Percentiles rank a stretch among this genome's conserved stretches.
Conservation (phyloP, 2,888 invertebrate genomes). For the Girardia tigrina region DNA sequence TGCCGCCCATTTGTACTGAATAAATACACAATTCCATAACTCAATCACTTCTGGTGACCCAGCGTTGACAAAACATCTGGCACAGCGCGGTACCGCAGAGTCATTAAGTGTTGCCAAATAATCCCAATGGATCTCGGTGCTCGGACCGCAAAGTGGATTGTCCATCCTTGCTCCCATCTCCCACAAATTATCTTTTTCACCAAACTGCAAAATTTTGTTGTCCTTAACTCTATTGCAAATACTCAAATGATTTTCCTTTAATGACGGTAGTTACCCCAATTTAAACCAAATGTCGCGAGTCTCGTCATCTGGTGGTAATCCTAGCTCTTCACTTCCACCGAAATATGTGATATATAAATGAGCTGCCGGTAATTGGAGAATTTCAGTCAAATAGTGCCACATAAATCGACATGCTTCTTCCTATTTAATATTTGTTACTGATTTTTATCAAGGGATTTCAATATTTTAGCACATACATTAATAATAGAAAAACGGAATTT, state of each 20-base stretch:
- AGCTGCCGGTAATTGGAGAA: constrained; percentile 63
- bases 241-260: constrained; percentile 33
- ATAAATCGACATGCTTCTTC: constrained; percentile 75
- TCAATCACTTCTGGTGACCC: constrained; percentile 64
- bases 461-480: too few relatives aligned
- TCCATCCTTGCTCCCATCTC: constrained; percentile 66
- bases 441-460: too few relatives aligned
- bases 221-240: constrained; percentile 57
- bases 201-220: constrained; percentile 63
- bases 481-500: too few relatives aligned
- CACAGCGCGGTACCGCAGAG: constrained; percentile 43
- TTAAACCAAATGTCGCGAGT: constrained; percentile 54
- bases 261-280: constrained; percentile 56
- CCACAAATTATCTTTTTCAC: constrained; percentile 78
- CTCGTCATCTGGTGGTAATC: constrained; percentile 66
- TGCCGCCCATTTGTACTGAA: constrained; percentile 73
- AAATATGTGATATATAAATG: constrained; percentile 82
- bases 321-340: constrained; percentile 60
- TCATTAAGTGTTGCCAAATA: constrained; percentile 48
- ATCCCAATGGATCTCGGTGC: constrained; percentile 82
- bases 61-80: constrained; percentile 58
- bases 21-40: constrained; percentile 91
- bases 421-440: too few relatives aligned
- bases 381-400: constrained; percentile 67
- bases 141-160: constrained; percentile 82